A percentile compares a stretch with the other conserved stretches of the same genome.
Conservation (phyloP, 2,113 vertebrate genomes). For the Sceloporus tristichus region DNA sequence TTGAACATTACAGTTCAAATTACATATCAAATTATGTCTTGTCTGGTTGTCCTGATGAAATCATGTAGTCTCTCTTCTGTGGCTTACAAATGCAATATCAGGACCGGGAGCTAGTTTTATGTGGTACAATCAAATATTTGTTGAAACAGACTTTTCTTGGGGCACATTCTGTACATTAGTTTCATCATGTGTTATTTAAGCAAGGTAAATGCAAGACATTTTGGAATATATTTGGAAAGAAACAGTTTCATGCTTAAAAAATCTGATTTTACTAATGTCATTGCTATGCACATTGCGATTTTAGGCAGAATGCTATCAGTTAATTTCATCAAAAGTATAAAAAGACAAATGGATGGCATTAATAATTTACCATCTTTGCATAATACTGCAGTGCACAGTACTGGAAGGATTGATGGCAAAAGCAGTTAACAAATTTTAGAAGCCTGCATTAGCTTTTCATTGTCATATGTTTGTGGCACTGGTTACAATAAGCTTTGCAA, state of each 20-base stretch:
- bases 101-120: neutral
- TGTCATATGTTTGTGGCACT: slow-evolving; percentile 84
- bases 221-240: neutral
- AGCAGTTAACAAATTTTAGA: slow-evolving; percentile 87
- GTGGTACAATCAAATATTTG: fast-evolving
- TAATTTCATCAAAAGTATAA: slow-evolving; percentile 84
- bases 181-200: slow-evolving; percentile 7
- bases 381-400: slow-evolving; percentile 80
- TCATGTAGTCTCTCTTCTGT: neutral
- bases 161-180: neutral
- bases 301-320: slow-evolving; percentile 84
- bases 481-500: slow-evolving; percentile 88
- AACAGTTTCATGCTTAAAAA: slow-evolving; percentile 38
- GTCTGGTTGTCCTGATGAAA: fast-evolving
- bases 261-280: slow-evolving; percentile 65
- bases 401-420: slow-evolving; percentile 83
- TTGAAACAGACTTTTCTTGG: neutral
- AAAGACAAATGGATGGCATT: slow-evolving; percentile 87
- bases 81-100: neutral
- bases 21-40: neutral
- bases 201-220: fast-evolving
- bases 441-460: slow-evolving; percentile 88
- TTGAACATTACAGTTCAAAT: neutral
- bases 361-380: slow-evolving; percentile 95
- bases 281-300: slow-evolving; percentile 77